Conservation (phyloP, 2,888 invertebrate species). For the Drosophila maculinotata region DNA sequence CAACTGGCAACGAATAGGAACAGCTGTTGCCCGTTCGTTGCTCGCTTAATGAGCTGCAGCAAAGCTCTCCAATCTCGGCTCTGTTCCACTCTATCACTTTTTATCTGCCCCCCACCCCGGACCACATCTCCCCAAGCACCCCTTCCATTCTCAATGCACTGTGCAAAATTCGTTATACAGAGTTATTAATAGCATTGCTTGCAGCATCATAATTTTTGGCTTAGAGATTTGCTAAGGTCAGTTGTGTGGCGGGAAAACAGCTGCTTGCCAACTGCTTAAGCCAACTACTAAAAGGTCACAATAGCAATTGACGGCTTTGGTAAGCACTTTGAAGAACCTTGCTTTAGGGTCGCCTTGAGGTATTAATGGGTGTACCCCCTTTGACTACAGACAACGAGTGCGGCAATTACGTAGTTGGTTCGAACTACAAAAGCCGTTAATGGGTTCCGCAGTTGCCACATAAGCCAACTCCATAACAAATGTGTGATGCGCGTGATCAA, state of each 20-base stretch:
- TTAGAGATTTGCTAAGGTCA: slow-evolving; percentile 65
- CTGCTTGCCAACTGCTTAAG: slow-evolving; percentile 35
- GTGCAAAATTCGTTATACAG: slow-evolving; percentile 57
- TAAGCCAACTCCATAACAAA: slow-evolving; percentile 20
- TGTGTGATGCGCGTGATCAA: slow-evolving; percentile 38
- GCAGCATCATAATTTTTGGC: slow-evolving; percentile 45
- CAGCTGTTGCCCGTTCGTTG: slow-evolving; percentile 61
- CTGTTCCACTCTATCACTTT: slow-evolving; percentile 21
- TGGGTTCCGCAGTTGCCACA: slow-evolving; percentile 52
- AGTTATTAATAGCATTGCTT: slow-evolving; percentile 64
- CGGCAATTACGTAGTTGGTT: slow-evolving; percentile 42
- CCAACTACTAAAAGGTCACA: slow-evolving; percentile 65
- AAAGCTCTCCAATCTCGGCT: slow-evolving; percentile 48
- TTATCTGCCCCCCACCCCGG: not conserved
- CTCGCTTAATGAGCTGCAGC: slow-evolving; percentile 73
- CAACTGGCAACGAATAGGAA: slow-evolving; percentile 9
- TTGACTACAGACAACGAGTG: slow-evolving; percentile 2
- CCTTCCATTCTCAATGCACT: slow-evolving; percentile 39
- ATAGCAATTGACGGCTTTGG: slow-evolving; percentile 55
- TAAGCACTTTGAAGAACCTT: slow-evolving; percentile 64
- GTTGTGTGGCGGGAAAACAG: slow-evolving; percentile 59
- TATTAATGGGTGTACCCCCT: slow-evolving; percentile 47
- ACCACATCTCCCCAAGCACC: not conserved
- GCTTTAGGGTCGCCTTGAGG: slow-evolving; percentile 62
- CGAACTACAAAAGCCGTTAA: slow-evolving; percentile 22